A percentile compares a stretch with the other conserved stretches of the same genome.
Evolutionary conservation across 2,797 vertebrate species (phyloP).

Genomic region (Aplochiton taeniatus): DNA sequence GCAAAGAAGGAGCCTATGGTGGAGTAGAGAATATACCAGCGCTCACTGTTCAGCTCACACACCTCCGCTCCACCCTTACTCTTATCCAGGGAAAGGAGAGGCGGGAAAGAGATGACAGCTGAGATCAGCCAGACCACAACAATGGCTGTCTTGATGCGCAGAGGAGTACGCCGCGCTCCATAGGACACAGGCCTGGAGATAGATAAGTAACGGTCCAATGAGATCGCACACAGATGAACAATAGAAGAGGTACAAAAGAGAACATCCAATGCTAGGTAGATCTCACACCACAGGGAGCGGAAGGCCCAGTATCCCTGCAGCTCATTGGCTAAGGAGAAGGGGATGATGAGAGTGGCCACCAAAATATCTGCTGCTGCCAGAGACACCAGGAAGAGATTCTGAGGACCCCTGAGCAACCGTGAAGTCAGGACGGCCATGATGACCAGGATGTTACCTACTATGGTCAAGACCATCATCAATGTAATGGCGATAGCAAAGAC

Average conservation of each 20-base stretch:
- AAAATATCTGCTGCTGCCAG: constrained; percentile 88
- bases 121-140: constrained; percentile 87
- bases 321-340: constrained; percentile 90
- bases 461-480: constrained; percentile 85
- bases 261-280: constrained; percentile 88
- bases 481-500: constrained; percentile 80
- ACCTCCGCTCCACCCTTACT: constrained; percentile 49
- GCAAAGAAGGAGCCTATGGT: constrained; percentile 89
- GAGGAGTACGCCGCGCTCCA: constrained; percentile 78
- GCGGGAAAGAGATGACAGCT: constrained; percentile 86
- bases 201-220: constrained; percentile 89
- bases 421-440: constrained; percentile 87
- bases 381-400: constrained; percentile 90
- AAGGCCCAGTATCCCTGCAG: constrained; percentile 93
- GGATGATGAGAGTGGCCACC: constrained; percentile 89
- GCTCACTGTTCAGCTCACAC: constrained; percentile 84
- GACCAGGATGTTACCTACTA: constrained; percentile 86
- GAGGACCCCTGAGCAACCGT: constrained; percentile 82
- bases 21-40: constrained; percentile 91
- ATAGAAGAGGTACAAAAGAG: constrained; percentile 93
- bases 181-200: constrained; percentile 84
- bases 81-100: constrained; percentile 80
- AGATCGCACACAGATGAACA: constrained; percentile 89
- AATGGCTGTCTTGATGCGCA: constrained; percentile 83
- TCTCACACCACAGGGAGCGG: constrained; percentile 83